A percentile compares a stretch with the other conserved stretches of the same genome.
Conservation (phyloP, 2,797 vertebrate genomes). For the Myripristis murdjan region DNA sequence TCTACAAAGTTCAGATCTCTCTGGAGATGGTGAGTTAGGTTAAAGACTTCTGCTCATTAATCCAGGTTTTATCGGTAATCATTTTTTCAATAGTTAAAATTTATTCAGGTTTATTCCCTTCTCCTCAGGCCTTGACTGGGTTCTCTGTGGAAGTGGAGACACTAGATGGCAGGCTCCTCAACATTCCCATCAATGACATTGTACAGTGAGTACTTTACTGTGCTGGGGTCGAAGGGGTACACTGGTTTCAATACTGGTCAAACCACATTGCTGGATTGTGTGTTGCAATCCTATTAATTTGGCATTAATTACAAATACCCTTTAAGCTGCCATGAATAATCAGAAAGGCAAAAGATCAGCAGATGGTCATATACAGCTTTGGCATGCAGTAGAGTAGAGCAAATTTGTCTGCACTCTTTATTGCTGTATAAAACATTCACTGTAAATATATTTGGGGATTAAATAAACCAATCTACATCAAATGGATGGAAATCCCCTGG, state of each 20-base stretch:
- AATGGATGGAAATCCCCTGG: too few species aligned
- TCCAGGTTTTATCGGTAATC: background rate
- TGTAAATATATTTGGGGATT: background rate
- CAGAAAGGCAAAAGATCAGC: conserved; percentile 1
- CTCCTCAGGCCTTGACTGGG: conserved; percentile 90
- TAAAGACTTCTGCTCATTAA: background rate
- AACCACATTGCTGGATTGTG: background rate
- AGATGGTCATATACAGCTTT: background rate
- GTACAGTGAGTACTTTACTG: conserved; percentile 89
- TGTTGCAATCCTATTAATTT: background rate
- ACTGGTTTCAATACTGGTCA: background rate
- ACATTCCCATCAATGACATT: conserved; percentile 93
- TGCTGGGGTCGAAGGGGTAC: background rate
- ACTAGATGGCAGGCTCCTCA: conserved; percentile 91
- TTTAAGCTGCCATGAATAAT: background rate
- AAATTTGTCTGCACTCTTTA: background rate
- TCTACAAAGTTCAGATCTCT: conserved; percentile 85
- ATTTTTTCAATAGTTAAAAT: background rate
- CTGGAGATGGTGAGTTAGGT: conserved; percentile 89
- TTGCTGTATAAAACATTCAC: background rate
- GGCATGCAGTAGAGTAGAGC: background rate
- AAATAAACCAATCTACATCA: background rate
- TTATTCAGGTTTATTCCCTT: conserved; percentile 5
- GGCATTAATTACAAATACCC: background rate
- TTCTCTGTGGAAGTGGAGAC: conserved; percentile 91